Conservation (phyloP, 2,113 vertebrate species). For the Glaucomys volans region DNA sequence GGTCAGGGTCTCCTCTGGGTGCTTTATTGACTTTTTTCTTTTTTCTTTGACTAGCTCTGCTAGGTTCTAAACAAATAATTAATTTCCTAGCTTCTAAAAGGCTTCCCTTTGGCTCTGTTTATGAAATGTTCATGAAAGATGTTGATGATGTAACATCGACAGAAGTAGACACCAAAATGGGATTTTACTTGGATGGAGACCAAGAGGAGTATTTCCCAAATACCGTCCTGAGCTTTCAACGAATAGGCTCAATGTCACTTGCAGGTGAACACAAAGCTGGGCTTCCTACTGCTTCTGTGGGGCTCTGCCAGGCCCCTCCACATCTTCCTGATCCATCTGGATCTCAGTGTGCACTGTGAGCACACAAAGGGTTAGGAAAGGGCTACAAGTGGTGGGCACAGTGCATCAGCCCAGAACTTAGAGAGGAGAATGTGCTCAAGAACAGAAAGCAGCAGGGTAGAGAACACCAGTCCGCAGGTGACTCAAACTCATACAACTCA, state of each 20-base stretch:
- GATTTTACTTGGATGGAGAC: not conserved
- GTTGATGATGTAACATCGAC: not conserved
- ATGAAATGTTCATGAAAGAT: not conserved
- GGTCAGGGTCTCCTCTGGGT: not conserved
- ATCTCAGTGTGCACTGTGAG: not conserved
- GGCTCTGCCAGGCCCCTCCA: not conserved
- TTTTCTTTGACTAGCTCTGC: not conserved
- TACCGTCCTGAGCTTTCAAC: not conserved
- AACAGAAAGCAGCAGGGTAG: fast-evolving
- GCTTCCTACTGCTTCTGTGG: not conserved
- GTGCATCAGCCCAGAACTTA: not conserved
- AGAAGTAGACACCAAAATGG: not conserved
- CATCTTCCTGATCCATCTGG: not conserved
- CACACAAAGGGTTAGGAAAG: not conserved
- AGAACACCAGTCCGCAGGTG: not conserved
- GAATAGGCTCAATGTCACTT: not conserved
- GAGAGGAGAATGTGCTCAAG: fast-evolving
- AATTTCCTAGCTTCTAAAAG: not conserved
- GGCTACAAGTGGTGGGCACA: fast-evolving
- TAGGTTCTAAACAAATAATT: not conserved
- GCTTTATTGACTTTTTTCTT: too few relatives aligned
- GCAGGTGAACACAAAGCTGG: not conserved
- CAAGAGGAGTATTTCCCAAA: not conserved
- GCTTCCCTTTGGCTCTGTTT: not conserved
- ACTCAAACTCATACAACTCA: not conserved